Conservation (phyloP, 2,888 invertebrate genomes). For the Andrena camellia region DNA sequence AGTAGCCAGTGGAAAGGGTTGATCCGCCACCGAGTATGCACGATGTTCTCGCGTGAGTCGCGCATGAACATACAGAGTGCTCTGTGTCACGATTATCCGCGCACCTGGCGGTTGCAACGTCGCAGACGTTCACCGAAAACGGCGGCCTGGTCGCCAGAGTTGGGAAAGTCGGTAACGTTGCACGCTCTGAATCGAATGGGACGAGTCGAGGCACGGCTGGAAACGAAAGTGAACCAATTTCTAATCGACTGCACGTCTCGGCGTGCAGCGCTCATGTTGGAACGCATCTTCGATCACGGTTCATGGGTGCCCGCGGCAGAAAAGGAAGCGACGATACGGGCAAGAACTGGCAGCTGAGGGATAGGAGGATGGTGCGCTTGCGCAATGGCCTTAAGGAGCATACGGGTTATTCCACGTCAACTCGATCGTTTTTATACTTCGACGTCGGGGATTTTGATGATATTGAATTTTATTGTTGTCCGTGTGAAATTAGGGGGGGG, state of each 20-base stretch:
- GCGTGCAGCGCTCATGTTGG: constrained; percentile 27
- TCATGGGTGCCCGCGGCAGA: constrained; percentile 40
- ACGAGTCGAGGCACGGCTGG: constrained; percentile 15
- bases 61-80: too few species aligned
- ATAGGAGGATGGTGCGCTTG: constrained; percentile 3
- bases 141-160: constrained; percentile 22
- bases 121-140: constrained; percentile 31
- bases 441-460: too few species aligned
- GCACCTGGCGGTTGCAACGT: background rate
- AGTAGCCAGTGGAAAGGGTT: too few species aligned
- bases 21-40: too few species aligned
- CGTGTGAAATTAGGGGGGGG: too few species aligned
- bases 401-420: background rate
- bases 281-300: constrained; percentile 57
- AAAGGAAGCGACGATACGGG: constrained; percentile 8
- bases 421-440: too few species aligned
- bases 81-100: background rate
- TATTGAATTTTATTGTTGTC: too few species aligned
- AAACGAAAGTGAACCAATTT: constrained; percentile 70
- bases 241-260: constrained; percentile 59
- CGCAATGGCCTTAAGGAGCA: constrained; percentile 14
- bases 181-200: constrained; percentile 47
- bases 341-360: background rate
- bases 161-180: constrained; percentile 45
- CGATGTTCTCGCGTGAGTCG: too few species aligned